Evolutionary conservation across 2,113 vertebrate genomes (phyloP), one percentile per base, ranked within the genome.

Genomic region (Anarhynchus alexandrinus): DNA sequence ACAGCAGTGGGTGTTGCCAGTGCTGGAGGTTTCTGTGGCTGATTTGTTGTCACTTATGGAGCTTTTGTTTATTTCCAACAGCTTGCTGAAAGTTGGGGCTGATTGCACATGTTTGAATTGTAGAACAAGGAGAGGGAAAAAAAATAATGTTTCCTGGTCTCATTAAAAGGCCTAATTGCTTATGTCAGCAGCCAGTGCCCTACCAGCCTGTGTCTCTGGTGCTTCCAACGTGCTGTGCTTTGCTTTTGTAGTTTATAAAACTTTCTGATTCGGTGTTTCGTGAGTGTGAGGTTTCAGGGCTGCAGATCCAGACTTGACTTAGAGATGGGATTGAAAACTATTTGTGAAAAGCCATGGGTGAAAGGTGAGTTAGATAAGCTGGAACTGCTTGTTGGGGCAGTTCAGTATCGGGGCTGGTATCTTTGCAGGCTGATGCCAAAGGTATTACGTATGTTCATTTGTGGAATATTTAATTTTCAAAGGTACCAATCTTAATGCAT

Each of bases 341-440:
- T 55, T 58, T 91, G 45, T 79, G 65, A 36, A 79, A 19, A 86
- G 74, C 20, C 49, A 67, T 16, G 81, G 57, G 58, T 94, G 86
- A 91, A 87, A 91, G 77, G 78, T 91, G 73, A 82, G 32, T 38
- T 49, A 77, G 89, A 62, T 83, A 70, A 94, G 78, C 91, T 93
- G 74, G 70, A 95, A 80, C 45, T 77, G 91, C 87, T 73, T 80
- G 95, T 72, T 80, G 78, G 78, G 81, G 73, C 84, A 88, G 91
- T 85, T 94, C 26, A 3, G 34, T 80, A 27, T 65, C 29, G 1
- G 25, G 77, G 26, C 52, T 85, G 65, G 21, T 89, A 74, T 87
- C 64, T 92, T 51, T 52, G 62, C 1, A 0, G 62, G 20, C 72
- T 25, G 36, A 26, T 92, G 82, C 38, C 88, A 45, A 51, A 70